Evolutionary conservation across 2,113 vertebrate species (phyloP), one percentile per base, ranked within the genome.

Genomic region (Pelecanus crispus): DNA sequence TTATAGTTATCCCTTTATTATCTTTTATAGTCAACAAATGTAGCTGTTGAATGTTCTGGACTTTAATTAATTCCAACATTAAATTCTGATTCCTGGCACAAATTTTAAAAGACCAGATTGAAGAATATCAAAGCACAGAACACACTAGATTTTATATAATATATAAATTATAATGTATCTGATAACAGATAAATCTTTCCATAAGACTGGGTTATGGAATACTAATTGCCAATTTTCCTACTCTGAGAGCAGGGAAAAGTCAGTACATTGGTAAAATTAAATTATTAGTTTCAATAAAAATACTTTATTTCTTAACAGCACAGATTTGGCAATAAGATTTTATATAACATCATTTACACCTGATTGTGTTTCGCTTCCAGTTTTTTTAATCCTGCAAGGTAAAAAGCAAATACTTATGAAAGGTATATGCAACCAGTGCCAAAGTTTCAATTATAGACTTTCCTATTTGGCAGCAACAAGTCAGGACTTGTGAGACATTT

Each of bases 281-380:
- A 93, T 62, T 91, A 80, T 66, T 26, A 4, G 8, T 86, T 88
- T 75, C 82, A 58, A 75, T 16, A 67, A 88, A 92, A 91, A 88
- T 79, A 68, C 28, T 94, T 90, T 47, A 24, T 67, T 95, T 94
- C 92, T 78, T 75, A 77, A 97, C 94, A 85, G 71, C 36, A 94
- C 65, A 82, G 93, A 72, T 86, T 47, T 93, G 93, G 97, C 79
- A 96, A 55, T 65, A 82, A 94, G 68, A 63, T 47, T 90, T 92
- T 66, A 72, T 58, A 40, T 36, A 86, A 77, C 72, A 82, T 40
- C 70, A 59, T 71, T 89, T 92, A 61, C 50, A 88, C 67, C 52
- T 71, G 62, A 89, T 42, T 67, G 55, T 29, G 40, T 82, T 92
- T 91, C 66, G 73, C 61, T 88, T 65, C 68, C 79, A 75, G 6